A percentile compares a stretch with the other conserved stretches of the same genome.
phyloP scores from a whole-genome alignment of 2,113 vertebrate species.

The Chitala chitala region DNA sequence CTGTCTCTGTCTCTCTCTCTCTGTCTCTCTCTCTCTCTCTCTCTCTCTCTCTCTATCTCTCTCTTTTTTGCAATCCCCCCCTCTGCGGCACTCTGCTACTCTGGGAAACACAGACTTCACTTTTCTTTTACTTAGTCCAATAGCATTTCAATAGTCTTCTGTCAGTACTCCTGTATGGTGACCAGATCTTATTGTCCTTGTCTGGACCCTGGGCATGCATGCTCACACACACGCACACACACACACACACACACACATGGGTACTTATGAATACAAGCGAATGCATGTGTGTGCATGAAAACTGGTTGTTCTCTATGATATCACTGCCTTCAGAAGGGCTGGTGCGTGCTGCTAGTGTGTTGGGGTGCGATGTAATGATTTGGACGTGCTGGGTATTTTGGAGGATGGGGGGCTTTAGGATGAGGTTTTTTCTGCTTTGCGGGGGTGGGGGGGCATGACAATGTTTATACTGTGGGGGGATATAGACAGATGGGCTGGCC shows the following conservation, averaged over 20 bases:
- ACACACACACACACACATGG: not conserved
- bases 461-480: slow-evolving; percentile 63
- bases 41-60: slow-evolving; percentile 13
- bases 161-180: slow-evolving; percentile 61
- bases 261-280: not conserved
- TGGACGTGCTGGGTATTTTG: slow-evolving; percentile 28
- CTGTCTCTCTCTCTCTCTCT: slow-evolving; percentile 27
- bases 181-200: slow-evolving; percentile 64
- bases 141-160: slow-evolving; percentile 60
- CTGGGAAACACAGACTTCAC: slow-evolving; percentile 45
- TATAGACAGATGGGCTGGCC: slow-evolving; percentile 65
- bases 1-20: slow-evolving; percentile 16
- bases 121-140: slow-evolving; percentile 42
- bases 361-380: slow-evolving; percentile 41
- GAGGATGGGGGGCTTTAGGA: slow-evolving; percentile 29
- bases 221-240: slow-evolving; percentile 13
- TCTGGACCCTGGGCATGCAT: slow-evolving; percentile 15
- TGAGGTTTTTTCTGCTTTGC: slow-evolving; percentile 23
- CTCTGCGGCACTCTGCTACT: slow-evolving; percentile 29
- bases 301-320: slow-evolving; percentile 36
- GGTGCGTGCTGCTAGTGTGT: slow-evolving; percentile 29
- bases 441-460: slow-evolving; percentile 42
- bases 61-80: slow-evolving; percentile 31
- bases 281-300: not conserved
- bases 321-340: slow-evolving; percentile 43